Evolutionary conservation across 2,888 invertebrate genomes (phyloP).

Genomic region (Harpalus rufipes): DNA sequence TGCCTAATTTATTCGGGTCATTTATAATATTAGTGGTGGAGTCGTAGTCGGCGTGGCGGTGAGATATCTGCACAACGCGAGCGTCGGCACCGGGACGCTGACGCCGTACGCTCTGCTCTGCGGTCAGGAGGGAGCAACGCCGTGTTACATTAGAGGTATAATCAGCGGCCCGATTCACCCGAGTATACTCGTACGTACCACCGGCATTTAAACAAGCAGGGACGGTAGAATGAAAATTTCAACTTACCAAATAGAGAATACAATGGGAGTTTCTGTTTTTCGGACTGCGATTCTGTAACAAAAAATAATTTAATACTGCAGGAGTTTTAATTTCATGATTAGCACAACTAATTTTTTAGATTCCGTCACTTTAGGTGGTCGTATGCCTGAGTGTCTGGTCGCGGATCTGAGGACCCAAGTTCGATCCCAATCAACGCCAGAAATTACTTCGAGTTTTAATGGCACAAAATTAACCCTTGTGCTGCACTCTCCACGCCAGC

Average conservation of each 20-base stretch:
- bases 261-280: background rate
- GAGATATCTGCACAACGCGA: constrained; percentile 35
- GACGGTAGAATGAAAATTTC: background rate
- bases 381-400: too few relatives aligned
- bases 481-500: too few relatives aligned
- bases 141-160: constrained; percentile 60
- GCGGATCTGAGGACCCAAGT: too few relatives aligned
- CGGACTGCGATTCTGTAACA: background rate
- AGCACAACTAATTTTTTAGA: too few relatives aligned
- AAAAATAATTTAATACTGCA: too few relatives aligned
- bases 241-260: background rate
- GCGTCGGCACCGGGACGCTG: constrained; percentile 2
- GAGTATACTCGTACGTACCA: constrained; percentile 34
- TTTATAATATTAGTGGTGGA: constrained; percentile 49
- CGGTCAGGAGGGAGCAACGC: constrained; percentile 4
- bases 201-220: constrained; percentile 41
- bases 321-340: too few relatives aligned
- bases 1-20: constrained; percentile 41
- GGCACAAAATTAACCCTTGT: too few relatives aligned
- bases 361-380: too few relatives aligned
- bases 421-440: too few relatives aligned
- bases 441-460: too few relatives aligned
- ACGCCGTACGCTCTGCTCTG: background rate
- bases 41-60: background rate
- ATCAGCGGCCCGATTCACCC: constrained; percentile 35